These are phyloP conservation scores for Liparis tanakae DNA, from an alignment of 2,797 vertebrate species.

Conservation along the genomic window DNA sequence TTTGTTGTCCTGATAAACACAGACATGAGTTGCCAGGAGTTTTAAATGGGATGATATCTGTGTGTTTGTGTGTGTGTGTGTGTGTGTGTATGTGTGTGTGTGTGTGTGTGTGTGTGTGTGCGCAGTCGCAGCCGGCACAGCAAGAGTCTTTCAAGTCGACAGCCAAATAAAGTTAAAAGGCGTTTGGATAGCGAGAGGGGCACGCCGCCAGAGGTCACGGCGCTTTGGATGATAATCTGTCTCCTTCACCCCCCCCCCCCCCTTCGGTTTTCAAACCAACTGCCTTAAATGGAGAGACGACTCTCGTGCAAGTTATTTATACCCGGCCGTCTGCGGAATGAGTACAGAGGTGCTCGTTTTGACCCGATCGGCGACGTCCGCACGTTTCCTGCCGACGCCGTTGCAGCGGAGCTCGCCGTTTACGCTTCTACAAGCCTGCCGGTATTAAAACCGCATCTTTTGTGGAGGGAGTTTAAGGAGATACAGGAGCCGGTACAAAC, in stretches of 20 bases:
- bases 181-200: slow-evolving; percentile 66
- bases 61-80: slow-evolving; percentile 17
- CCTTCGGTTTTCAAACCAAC: slow-evolving; percentile 50
- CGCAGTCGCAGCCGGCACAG: slow-evolving; percentile 55
- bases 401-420: background rate
- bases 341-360: slow-evolving; percentile 8
- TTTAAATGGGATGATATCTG: slow-evolving; percentile 64
- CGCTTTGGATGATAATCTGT: slow-evolving; percentile 69
- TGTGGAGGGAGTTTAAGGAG: slow-evolving; percentile 19
- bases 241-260: slow-evolving; percentile 11
- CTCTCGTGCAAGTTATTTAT: slow-evolving; percentile 65
- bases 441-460: slow-evolving; percentile 1
- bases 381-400: slow-evolving; percentile 12
- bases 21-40: slow-evolving; percentile 74
- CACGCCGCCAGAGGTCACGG: slow-evolving; percentile 64
- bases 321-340: slow-evolving; percentile 35
- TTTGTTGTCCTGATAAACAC: slow-evolving; percentile 77
- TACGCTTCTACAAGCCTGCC: background rate
- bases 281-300: slow-evolving; percentile 79
- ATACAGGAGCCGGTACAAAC: slow-evolving; percentile 25
- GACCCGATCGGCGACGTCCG: slow-evolving; percentile 51
- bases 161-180: slow-evolving; percentile 80
- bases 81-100: slow-evolving; percentile 36
- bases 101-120: slow-evolving; percentile 19
- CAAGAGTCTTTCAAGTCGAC: slow-evolving; percentile 68